These are phyloP conservation scores for Polypterus senegalus DNA, from an alignment of 2,113 vertebrate species.

Conservation along the genomic window DNA sequence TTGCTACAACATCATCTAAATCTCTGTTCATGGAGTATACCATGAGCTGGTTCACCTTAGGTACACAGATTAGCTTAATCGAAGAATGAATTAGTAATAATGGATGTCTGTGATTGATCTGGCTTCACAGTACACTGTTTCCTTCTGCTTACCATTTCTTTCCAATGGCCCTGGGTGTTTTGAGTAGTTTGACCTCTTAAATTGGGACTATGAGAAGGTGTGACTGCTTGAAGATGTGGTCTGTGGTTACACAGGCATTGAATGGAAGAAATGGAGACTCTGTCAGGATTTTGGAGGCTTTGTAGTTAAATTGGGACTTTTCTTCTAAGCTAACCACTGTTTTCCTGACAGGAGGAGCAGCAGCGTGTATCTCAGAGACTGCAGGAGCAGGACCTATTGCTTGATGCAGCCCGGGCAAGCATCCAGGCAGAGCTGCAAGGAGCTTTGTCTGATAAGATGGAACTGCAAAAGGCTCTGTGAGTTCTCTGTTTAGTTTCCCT, in stretches of 20 bases:
- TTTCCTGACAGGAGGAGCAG: slow-evolving; percentile 39
- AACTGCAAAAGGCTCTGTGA: slow-evolving; percentile 47
- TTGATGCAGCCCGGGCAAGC: slow-evolving; percentile 37
- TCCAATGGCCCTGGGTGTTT: background rate
- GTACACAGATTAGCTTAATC: background rate
- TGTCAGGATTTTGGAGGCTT: no score
- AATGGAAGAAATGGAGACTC: no score
- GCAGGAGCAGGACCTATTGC: slow-evolving; percentile 41
- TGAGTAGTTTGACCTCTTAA: no score
- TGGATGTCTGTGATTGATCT: background rate
- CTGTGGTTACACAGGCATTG: no score
- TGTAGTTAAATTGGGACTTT: no score
- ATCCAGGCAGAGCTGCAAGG: slow-evolving; percentile 37
- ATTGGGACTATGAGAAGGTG: no score
- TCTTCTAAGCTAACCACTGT: no score
- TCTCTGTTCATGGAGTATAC: no score
- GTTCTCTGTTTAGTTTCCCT: slow-evolving; percentile 17
- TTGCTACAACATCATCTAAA: no score
- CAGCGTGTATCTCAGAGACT: slow-evolving; percentile 36
- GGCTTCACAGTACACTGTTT: background rate
- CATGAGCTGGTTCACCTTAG: background rate
- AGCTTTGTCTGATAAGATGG: slow-evolving; percentile 33
- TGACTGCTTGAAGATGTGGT: no score
- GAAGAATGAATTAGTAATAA: slow-evolving; percentile 3
- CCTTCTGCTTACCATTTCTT: background rate